Evolutionary conservation across 1,140 invertebrate genomes (phyloP).

Genomic region (Probaryconus sp.): DNA sequence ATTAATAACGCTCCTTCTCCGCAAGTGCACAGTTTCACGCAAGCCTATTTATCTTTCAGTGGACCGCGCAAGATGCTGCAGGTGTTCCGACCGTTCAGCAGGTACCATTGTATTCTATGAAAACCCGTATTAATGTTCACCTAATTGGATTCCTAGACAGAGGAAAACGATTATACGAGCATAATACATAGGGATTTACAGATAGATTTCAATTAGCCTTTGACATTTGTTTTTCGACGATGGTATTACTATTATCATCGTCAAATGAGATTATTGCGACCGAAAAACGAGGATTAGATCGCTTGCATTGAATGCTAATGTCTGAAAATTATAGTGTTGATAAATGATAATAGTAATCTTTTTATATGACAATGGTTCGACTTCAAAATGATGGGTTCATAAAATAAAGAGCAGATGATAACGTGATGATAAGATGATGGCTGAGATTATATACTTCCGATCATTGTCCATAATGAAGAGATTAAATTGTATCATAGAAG

Average conservation of each 20-base stretch:
- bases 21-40: constrained; percentile 44
- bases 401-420: too few species aligned
- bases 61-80: constrained; percentile 49
- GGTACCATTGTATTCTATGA: constrained; percentile 65
- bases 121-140: constrained; percentile 70
- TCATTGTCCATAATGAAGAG: too few species aligned
- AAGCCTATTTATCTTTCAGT: constrained; percentile 59
- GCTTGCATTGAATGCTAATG: too few species aligned
- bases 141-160: constrained; percentile 70
- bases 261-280: too few species aligned
- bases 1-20: constrained; percentile 49
- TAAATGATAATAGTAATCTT: too few species aligned
- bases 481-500: too few species aligned
- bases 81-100: constrained; percentile 51
- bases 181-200: constrained; percentile 16
- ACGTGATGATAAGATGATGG: too few species aligned
- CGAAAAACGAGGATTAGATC: too few species aligned
- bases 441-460: too few species aligned
- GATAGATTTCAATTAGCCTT: constrained; percentile 26
- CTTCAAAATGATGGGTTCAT: too few species aligned
- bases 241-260: background rate
- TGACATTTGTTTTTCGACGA: background rate
- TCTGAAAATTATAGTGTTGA: too few species aligned
- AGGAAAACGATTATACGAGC: constrained; percentile 58
- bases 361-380: too few species aligned